Evolutionary conservation across 2,113 vertebrate genomes (phyloP).

Genomic region (Chiloscyllium plagiosum): DNA sequence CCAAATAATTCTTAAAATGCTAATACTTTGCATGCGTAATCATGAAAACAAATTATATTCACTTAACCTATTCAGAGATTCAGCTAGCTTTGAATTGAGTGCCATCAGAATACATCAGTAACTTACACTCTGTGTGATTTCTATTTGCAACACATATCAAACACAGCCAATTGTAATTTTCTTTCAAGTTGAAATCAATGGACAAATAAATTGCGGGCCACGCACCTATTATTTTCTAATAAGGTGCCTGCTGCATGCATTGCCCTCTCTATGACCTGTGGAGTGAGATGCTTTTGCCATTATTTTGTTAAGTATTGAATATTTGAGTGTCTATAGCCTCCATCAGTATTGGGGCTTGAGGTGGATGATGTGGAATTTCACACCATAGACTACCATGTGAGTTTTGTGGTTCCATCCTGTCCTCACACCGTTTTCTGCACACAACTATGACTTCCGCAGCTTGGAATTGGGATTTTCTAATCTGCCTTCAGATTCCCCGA

Average conservation of each 20-base stretch:
- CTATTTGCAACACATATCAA: background rate
- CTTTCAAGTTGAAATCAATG: constrained; percentile 2
- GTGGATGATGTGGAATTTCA: no score
- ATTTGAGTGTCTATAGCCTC: background rate
- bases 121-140: background rate
- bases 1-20: background rate
- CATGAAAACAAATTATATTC: background rate
- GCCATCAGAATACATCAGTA: background rate
- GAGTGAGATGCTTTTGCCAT: background rate
- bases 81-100: background rate
- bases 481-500: no score
- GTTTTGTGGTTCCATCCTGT: no score
- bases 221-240: background rate
- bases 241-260: background rate
- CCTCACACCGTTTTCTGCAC: no score
- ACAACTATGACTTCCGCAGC: no score
- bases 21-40: background rate
- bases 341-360: no score
- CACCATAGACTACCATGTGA: no score
- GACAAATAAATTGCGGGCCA: background rate
- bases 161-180: background rate
- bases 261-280: background rate
- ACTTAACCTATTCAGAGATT: background rate
- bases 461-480: no score
- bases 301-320: background rate